Base-by-base conservation (phyloP, 2,113 vertebrate genomes). In the Poeciliopsis prolifica region DNA sequence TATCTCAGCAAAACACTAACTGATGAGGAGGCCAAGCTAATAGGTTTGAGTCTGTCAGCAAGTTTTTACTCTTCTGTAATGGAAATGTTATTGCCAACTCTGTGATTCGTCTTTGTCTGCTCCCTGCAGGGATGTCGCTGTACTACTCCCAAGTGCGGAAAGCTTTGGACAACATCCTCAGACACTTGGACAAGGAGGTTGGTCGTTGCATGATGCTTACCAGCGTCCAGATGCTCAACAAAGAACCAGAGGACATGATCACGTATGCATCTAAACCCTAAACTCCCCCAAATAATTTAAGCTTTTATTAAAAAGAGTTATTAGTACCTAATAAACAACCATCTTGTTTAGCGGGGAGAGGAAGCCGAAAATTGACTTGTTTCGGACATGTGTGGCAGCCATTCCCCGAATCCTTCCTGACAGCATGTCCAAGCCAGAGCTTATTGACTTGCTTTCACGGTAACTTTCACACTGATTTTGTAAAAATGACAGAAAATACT, bases 201-300 rank as follows among this genome's bases (percentile, higher is more conserved):
- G 98, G 98, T 2, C 96, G 98, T 15, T 98, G 97, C 88, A 99
- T 99, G 98, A 99, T 99, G 97, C 94, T 99, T 58, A 99, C 97
- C 68, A 98, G 98, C 0, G 95, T 96, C 67, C 98, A 98, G 93
- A 99, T 99, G 97, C 94, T 99, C 77, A 99, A 99, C 94, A 99
- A 99, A 92, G 98, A 99, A 75, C 97, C 98, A 0, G 98, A 99
- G 88, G 98, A 99, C 90, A 99, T 99, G 98, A 99, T 99, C 93
- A 99, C 98, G 98, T 99, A 94, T 87, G 97, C 95, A 40, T 62
- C 68, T 70, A 9, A 62, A 67, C 31, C 24, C n/a, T 29, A 65
- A 19, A 22, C 51, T 11, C 19, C 13, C 9, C 17, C 14, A 8
- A n/a, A 31, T 35, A 8, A 1, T 19, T 29, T 24, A 58, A 12